Evolutionary conservation across 2,797 vertebrate species (phyloP), one percentile per base, ranked within the genome.

Genomic region (Schizopygopsis malacanthus): DNA sequence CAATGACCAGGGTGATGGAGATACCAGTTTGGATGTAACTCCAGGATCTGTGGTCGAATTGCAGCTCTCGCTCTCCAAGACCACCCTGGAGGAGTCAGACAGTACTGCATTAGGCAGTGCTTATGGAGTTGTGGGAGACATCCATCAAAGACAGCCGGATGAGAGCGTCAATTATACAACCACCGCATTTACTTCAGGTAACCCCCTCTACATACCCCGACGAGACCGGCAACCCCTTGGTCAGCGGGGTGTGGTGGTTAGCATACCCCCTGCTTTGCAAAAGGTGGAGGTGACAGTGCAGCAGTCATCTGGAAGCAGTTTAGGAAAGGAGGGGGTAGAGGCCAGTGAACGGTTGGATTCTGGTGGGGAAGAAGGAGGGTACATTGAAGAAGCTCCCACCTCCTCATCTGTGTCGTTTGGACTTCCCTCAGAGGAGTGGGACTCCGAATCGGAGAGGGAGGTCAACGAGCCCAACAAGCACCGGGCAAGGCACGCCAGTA

Each of bases 401-500:
- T 94, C 96, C 90, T 96, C 95, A 88, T 94, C 96, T 63, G 95
- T 97, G 91, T 96, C 97, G 92, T 97, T 97, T 95, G 96, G 95
- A 93, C 91, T 96, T 94, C 95, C 96, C 91, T 92, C 96, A 95
- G 97, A 96, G 84, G 93, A 96, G 91, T 93, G 93, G 90, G 94
- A 93, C 91, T 96, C 92, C 0, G 97, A 96, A 87, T 95, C 92
- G 0, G 97, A 96, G 91, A 95, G 90, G 89, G 97, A 97, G 90
- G 96, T 91, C 88, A 94, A 92, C 89, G 95, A 95, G 95, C 98
- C 97, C 90, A 97, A 95, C 95, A 99, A 97, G 94, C 98, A 99
- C 95, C 94, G 96, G 85, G 96, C 98, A 0, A 95, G 92, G 87
- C 98, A 99, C 91, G 95, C 98, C 91, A 97, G 98, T 99, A 95